These are phyloP conservation scores for Orchestes rusci DNA, from an alignment of 2,888 invertebrate species.

Conservation along the genomic window DNA sequence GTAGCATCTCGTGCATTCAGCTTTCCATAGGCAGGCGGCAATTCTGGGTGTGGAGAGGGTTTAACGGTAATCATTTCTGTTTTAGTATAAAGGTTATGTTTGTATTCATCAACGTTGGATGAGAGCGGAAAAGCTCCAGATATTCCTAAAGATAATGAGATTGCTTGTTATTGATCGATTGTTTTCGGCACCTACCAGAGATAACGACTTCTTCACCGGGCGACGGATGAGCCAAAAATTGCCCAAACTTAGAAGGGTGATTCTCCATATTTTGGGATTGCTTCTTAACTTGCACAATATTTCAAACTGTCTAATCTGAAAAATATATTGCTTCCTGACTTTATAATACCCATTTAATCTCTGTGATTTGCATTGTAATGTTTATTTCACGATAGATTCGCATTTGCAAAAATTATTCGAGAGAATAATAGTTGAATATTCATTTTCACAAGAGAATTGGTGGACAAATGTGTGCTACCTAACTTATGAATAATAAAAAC, in stretches of 20 bases:
- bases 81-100: conserved; percentile 64
- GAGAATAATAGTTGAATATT: too few species aligned
- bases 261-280: background rate
- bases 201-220: conserved; percentile 61
- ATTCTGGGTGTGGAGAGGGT: conserved; percentile 56
- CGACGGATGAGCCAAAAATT: conserved; percentile 48
- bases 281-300: background rate
- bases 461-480: too few species aligned
- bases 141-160: conserved; percentile 35
- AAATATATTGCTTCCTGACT: background rate
- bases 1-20: conserved; percentile 41
- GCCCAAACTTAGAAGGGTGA: conserved; percentile 15
- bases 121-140: conserved; percentile 74
- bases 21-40: conserved; percentile 60
- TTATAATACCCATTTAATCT: too few species aligned
- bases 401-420: too few species aligned
- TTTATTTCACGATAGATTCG: too few species aligned
- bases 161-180: background rate
- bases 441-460: too few species aligned
- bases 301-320: background rate
- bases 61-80: conserved; percentile 80
- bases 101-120: conserved; percentile 62
- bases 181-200: conserved; percentile 43
- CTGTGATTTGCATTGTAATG: too few species aligned
- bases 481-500: too few species aligned